Conservation (phyloP, 2,888 invertebrate genomes). For the Tiphia femorata region DNA sequence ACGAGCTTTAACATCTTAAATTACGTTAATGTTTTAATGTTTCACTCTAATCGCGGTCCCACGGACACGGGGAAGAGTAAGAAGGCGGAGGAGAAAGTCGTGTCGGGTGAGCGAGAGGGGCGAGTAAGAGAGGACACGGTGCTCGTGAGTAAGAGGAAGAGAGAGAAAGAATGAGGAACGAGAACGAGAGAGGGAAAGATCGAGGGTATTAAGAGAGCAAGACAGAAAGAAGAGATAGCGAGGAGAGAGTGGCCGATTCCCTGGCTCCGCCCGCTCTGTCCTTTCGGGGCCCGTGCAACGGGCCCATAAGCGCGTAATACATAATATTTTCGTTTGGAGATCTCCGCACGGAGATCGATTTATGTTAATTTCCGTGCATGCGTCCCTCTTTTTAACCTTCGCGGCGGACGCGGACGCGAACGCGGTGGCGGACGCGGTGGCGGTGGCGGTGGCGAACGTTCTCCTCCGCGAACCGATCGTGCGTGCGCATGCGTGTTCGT, state of each 20-base stretch:
- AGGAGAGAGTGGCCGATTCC: conserved; percentile 1
- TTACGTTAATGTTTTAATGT: too few species aligned
- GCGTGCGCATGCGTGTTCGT: conserved; percentile 10
- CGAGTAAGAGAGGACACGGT: too few species aligned
- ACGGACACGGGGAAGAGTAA: too few species aligned
- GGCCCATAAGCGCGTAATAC: conserved; percentile 40
- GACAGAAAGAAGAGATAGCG: conserved; percentile 4
- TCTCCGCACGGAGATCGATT: conserved; percentile 49
- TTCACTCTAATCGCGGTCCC: too few species aligned
- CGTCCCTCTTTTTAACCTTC: conserved; percentile 30
- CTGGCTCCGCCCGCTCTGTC: conserved; percentile 30
- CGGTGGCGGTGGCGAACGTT: conserved; percentile 12
- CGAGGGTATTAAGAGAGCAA: too few species aligned
- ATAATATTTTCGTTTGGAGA: conserved; percentile 51
- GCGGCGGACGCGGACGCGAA: conserved; percentile 4
- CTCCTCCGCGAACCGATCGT: conserved; percentile 15
- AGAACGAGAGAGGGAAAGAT: background rate
- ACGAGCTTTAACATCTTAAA: too few species aligned
- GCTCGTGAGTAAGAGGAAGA: too few species aligned
- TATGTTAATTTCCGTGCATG: conserved; percentile 52
- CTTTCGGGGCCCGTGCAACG: conserved; percentile 27
- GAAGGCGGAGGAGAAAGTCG: too few species aligned
- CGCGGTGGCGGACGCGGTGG: background rate
- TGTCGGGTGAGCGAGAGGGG: too few species aligned
- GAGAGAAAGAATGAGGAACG: conserved; percentile 6